phyloP scores from a whole-genome alignment of 2,113 vertebrate genomes.

The Amazona vittata region DNA sequence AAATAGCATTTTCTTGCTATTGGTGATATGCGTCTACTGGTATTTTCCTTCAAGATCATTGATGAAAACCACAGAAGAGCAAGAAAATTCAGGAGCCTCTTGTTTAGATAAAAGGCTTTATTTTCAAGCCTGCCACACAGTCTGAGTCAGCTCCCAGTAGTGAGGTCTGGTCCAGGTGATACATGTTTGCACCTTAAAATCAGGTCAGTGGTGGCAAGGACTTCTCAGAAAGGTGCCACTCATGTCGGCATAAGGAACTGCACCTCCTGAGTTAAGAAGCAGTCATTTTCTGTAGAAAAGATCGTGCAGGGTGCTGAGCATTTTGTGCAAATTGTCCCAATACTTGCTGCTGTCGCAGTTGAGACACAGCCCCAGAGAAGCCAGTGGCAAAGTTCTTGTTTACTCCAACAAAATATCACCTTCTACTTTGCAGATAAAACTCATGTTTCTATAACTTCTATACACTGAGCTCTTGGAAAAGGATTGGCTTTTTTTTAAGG shows the following conservation, averaged over 20 bases:
- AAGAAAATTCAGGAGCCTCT: neutral
- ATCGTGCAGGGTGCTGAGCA: neutral
- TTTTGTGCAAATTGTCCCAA: neutral
- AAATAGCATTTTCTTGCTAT: neutral
- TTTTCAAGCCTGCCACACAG: neutral
- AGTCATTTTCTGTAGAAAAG: neutral
- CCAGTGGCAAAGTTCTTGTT: neutral
- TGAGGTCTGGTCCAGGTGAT: neutral
- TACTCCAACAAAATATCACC: neutral
- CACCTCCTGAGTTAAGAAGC: neutral
- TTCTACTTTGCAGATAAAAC: neutral
- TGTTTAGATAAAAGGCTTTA: neutral
- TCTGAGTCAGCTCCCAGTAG: neutral
- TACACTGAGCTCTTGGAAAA: fast-evolving
- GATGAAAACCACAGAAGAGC: neutral
- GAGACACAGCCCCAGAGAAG: neutral
- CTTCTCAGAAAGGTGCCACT: neutral
- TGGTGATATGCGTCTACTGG: neutral
- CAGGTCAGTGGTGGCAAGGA: neutral
- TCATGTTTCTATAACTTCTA: neutral
- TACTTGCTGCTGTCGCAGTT: neutral
- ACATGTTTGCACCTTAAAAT: neutral
- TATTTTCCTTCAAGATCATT: neutral
- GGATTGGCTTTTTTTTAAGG: neutral
- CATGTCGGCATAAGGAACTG: neutral